phyloP scores from a whole-genome alignment of 2,113 vertebrate genomes.

The Crocuta crocuta region DNA sequence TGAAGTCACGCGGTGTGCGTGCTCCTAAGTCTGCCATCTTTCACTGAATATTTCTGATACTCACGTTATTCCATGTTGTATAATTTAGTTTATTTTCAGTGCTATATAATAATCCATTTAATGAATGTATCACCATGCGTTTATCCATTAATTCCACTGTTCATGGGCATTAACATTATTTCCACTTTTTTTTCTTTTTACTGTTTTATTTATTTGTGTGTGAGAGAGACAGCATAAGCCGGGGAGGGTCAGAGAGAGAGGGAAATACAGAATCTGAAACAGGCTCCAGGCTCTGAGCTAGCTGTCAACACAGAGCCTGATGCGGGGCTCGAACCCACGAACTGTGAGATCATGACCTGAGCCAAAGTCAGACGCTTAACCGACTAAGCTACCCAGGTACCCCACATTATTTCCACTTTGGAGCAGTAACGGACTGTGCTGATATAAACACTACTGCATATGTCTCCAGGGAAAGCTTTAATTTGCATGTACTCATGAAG shows the following conservation, averaged over 20 bases:
- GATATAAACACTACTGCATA: not conserved
- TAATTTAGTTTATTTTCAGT: conserved; percentile 1
- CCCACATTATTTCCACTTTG: not conserved
- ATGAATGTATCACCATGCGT: not conserved
- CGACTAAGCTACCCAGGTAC: too few relatives aligned
- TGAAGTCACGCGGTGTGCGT: not conserved
- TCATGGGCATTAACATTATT: not conserved
- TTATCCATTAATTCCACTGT: not conserved
- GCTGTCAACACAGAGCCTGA: too few relatives aligned
- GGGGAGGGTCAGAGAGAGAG: too few relatives aligned
- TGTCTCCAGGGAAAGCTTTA: not conserved
- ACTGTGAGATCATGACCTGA: too few relatives aligned
- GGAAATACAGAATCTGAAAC: too few relatives aligned
- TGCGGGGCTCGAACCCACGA: too few relatives aligned
- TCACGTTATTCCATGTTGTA: not conserved
- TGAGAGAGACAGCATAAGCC: too few relatives aligned
- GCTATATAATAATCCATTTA: not conserved
- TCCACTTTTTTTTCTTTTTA: not conserved
- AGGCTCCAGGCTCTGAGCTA: too few relatives aligned
- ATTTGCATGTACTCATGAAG: not conserved
- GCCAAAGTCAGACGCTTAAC: too few relatives aligned
- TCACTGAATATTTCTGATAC: not conserved
- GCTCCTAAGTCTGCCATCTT: not conserved
- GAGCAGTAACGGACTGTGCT: not conserved
- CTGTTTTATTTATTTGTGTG: too few relatives aligned